Base-by-base conservation (phyloP, 2,888 invertebrate species). In the Sphinx pinastri region DNA sequence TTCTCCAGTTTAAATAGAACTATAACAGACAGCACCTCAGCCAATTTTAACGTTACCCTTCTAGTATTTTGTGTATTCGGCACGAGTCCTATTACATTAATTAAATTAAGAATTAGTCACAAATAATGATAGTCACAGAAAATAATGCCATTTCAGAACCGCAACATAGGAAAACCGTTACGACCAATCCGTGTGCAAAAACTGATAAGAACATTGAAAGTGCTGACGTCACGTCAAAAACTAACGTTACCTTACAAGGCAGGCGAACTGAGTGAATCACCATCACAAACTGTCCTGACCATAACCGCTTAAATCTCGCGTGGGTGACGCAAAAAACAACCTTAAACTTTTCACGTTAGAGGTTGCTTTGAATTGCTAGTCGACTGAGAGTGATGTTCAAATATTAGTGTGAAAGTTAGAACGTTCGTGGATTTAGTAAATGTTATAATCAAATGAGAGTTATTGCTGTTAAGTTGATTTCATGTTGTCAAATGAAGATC, bases 181-280 rank as follows among this genome's bases (percentile, higher is more conserved):
- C 25, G 19, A 25, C 51, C 51, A 51, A 69, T 25, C 45, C 60
- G n/a, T 49, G 52, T 63, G 60, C 60, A 63, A 45, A 68, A 69
- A 69, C 19, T 38, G 16, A 58, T 13, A n/a, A 68, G 31, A 69
- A 71, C 57, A 73, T 71, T 68, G 73, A 71, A 73, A 73, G 73
- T 71, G 68, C 54, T 68, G 68, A 69, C 60, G 71, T 71, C 68
- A 70, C 68, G 10, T 45, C 25, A 47, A 16, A 16, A 51, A 55
- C 68, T 71, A 63, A 31, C 51, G 54, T 54, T 38, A 55, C 71
- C 73, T 31, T 70, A 68, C 68, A 70, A 70, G 73, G 73, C 70
- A 70, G 73, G 73, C 70, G 68, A 55, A 52, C 31, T 13, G 49
- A 58, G 59, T 73, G 73, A 73, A 66, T 73, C 71, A 73, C 67